Conservation (phyloP, 2,888 invertebrate species). For the Dryococelus australis region DNA sequence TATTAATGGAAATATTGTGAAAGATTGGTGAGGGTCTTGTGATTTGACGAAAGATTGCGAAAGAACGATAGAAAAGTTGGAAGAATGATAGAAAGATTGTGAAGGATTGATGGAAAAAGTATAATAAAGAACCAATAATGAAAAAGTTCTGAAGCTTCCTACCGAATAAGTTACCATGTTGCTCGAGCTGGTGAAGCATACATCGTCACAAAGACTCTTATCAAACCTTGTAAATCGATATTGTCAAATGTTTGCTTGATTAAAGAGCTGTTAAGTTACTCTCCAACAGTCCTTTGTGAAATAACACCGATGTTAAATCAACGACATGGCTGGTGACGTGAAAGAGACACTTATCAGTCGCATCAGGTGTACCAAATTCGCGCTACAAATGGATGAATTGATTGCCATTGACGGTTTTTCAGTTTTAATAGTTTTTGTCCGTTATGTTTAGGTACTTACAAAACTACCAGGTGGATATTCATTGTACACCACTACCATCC, state of each 20-base stretch:
- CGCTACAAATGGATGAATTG: too few species aligned
- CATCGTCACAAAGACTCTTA: background rate
- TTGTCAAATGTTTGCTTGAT: background rate
- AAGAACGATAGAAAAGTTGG: too few species aligned
- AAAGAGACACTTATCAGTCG: background rate
- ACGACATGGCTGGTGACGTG: background rate
- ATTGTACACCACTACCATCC: background rate
- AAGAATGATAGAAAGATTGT: too few species aligned
- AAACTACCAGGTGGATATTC: background rate
- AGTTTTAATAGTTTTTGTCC: background rate
- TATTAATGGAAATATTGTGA: too few species aligned
- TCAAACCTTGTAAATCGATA: background rate
- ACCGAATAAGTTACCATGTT: background rate
- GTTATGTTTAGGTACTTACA: background rate
- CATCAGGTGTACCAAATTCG: background rate
- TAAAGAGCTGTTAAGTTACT: background rate
- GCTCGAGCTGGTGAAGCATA: background rate
- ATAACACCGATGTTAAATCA: background rate
- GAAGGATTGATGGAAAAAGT: too few species aligned
- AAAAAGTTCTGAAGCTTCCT: background rate
- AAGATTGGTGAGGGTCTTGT: too few species aligned
- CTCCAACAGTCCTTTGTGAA: background rate
- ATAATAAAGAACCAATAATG: background rate
- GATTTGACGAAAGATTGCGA: too few species aligned
- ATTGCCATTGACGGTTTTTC: too few species aligned